Conservation (phyloP, 2,888 invertebrate species). For the Tuta absoluta region DNA sequence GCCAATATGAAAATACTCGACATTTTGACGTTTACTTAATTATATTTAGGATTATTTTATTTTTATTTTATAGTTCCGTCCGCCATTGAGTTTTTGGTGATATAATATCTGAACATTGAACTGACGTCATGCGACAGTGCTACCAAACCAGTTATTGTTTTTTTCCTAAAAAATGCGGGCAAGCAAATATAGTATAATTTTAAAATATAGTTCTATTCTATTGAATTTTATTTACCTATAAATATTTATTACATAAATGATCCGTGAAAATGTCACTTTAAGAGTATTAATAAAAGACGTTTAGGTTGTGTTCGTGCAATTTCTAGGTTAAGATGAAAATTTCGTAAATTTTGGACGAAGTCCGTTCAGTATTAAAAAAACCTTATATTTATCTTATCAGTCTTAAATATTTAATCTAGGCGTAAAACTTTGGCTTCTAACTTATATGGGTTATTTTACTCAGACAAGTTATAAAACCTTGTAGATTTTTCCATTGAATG, state of each 20-base stretch:
- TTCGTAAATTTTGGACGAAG: conserved; percentile 52
- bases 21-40: conserved; percentile 2
- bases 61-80: not conserved
- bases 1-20: not conserved
- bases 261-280: conserved; percentile 2
- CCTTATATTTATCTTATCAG: conserved; percentile 22
- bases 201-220: not conserved
- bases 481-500: too few relatives aligned
- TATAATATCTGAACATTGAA: too few relatives aligned
- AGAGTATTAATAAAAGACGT: conserved; percentile 59
- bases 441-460: not conserved
- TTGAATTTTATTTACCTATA: too few relatives aligned
- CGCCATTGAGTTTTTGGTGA: too few relatives aligned
- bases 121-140: too few relatives aligned
- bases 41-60: not conserved
- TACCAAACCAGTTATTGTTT: too few relatives aligned
- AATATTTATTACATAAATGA: not conserved
- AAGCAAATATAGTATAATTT: too few relatives aligned
- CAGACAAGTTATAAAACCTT: not conserved
- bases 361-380: conserved; percentile 41
- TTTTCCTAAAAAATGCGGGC: too few relatives aligned
- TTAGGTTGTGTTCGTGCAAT: conserved; percentile 80
- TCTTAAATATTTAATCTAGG: conserved; percentile 9
- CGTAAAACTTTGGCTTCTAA: conserved; percentile 18
- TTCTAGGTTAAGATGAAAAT: conserved; percentile 65